Evolutionary conservation across 2,113 vertebrate genomes (phyloP).

Genomic region (Furnarius figulus): DNA sequence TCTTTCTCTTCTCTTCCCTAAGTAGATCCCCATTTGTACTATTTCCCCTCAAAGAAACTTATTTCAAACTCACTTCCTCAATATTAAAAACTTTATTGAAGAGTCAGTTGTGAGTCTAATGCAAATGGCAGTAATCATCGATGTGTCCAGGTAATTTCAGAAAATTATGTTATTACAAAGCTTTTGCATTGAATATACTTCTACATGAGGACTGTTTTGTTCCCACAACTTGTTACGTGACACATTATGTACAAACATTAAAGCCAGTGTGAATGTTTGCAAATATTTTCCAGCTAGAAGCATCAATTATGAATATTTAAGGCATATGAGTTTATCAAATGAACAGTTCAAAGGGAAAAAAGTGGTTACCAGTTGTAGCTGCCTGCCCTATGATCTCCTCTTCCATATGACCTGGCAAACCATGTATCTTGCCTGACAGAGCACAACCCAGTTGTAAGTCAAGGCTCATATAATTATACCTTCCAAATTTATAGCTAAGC

Average conservation of each 20-base stretch:
- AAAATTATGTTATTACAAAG: not conserved
- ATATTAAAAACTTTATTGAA: not conserved
- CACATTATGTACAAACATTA: not conserved
- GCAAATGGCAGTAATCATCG: not conserved
- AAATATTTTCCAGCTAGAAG: not conserved
- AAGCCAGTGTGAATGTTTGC: not conserved
- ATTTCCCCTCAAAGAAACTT: not conserved
- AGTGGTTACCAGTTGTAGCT: not conserved
- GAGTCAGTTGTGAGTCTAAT: not conserved
- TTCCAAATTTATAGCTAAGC: not conserved
- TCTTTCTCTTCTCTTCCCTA: not conserved
- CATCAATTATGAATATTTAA: not conserved
- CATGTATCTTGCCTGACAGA: not conserved
- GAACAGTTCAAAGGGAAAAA: not conserved
- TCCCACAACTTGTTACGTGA: not conserved
- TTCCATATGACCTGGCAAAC: not conserved
- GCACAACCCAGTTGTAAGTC: not conserved
- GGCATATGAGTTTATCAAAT: not conserved
- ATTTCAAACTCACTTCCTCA: not conserved
- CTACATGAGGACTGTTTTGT: not conserved
- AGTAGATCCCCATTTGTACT: not conserved
- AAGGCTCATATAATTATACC: not conserved
- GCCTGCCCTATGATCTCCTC: not conserved
- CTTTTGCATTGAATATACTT: not conserved
- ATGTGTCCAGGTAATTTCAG: not conserved